Percentiles rank a stretch among this genome's conserved stretches.
phyloP scores from a whole-genome alignment of 2,113 vertebrate species.

The Hiodon alosoides region DNA sequence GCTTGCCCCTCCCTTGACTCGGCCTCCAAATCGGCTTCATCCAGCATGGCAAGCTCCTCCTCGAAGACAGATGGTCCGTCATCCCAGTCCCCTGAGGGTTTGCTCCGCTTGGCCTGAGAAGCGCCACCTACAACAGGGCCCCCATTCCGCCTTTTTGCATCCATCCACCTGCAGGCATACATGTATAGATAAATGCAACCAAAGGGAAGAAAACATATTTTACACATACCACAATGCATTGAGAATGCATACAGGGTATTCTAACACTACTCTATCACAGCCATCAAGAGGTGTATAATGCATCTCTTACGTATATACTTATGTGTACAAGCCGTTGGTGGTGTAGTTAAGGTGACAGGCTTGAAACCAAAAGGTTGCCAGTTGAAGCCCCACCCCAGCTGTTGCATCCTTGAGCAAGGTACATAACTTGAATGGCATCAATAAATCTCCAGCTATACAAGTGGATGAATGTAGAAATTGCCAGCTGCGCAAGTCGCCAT shows the following conservation, averaged over 20 bases:
- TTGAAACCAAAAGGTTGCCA: too few relatives aligned
- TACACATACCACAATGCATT: neutral
- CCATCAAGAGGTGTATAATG: too few relatives aligned
- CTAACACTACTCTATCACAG: too few relatives aligned
- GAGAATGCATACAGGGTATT: neutral
- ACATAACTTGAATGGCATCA: too few relatives aligned
- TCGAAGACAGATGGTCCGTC: constrained; percentile 75
- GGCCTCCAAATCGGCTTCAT: constrained; percentile 70
- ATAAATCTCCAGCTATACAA: too few relatives aligned
- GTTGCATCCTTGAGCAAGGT: too few relatives aligned
- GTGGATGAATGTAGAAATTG: too few relatives aligned
- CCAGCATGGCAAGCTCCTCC: constrained; percentile 74
- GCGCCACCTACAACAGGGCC: constrained; percentile 32
- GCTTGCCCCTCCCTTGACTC: constrained; percentile 69
- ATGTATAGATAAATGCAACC: neutral
- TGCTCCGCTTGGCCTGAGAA: constrained; percentile 62
- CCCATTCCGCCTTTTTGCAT: constrained; percentile 57
- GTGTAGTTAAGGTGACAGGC: too few relatives aligned
- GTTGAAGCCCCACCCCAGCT: too few relatives aligned
- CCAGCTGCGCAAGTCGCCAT: too few relatives aligned
- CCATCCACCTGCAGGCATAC: constrained; percentile 44
- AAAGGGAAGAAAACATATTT: constrained; percentile 7
- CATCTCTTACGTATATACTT: too few relatives aligned
- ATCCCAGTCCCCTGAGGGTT: constrained; percentile 61
- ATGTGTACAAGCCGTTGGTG: too few relatives aligned